phyloP scores from a whole-genome alignment of 2,797 vertebrate species.

The Onychomys leucogaster region DNA sequence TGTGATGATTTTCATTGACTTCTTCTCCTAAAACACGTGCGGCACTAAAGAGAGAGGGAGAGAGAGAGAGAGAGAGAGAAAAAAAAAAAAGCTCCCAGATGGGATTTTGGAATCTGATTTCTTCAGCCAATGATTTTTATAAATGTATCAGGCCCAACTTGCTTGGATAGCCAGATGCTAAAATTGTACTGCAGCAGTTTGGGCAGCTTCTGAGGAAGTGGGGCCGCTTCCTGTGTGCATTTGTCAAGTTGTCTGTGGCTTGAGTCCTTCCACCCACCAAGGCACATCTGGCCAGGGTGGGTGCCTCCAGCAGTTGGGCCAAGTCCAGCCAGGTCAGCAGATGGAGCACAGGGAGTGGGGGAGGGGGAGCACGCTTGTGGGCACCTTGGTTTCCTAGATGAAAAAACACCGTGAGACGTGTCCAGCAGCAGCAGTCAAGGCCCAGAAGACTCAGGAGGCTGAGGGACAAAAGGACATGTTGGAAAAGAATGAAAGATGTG shows the following conservation, averaged over 20 bases:
- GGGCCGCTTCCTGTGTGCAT: conserved; percentile 71
- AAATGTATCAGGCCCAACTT: conserved; percentile 68
- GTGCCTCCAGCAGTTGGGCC: neutral
- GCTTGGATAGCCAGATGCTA: conserved; percentile 69
- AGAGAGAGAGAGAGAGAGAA: no score
- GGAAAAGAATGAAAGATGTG: neutral
- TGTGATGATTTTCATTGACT: conserved; percentile 78
- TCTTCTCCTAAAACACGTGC: conserved; percentile 78
- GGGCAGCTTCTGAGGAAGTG: conserved; percentile 64
- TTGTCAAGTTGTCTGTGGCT: conserved; percentile 53
- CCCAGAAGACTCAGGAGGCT: neutral
- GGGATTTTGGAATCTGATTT: conserved; percentile 80
- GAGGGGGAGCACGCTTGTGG: neutral
- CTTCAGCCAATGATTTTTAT: conserved; percentile 82
- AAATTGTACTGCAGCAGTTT: conserved; percentile 57
- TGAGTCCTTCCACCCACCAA: neutral
- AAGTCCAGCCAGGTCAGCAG: neutral
- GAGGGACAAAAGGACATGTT: neutral
- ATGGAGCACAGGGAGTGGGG: neutral
- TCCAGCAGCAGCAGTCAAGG: conserved; percentile 6
- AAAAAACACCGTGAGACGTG: neutral
- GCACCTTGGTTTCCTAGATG: neutral
- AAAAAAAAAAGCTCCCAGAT: conserved; percentile 79
- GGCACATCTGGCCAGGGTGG: conserved; percentile 41
- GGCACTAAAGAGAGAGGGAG: conserved; percentile 74